Conservation (phyloP, 1,140 invertebrate genomes). For the Diuraphis noxia region DNA sequence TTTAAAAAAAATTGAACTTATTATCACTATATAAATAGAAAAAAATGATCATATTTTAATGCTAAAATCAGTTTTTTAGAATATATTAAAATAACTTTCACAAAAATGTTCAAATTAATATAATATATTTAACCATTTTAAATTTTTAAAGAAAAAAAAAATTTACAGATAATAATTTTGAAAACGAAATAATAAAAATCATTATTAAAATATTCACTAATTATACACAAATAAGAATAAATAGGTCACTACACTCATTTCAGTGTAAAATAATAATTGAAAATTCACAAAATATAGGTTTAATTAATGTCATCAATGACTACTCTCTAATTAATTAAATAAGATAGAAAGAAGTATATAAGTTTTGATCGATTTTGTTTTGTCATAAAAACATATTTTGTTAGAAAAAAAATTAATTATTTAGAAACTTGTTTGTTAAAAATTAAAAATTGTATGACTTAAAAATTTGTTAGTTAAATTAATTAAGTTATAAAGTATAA, state of each 20-base stretch:
- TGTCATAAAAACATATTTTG: not conserved
- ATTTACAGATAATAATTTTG: too few species aligned
- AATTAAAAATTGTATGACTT: not conserved
- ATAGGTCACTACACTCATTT: not conserved
- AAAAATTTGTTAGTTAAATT: not conserved
- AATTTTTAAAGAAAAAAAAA: not conserved
- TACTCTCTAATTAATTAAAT: not conserved
- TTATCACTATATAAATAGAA: not conserved
- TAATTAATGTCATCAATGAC: not conserved
- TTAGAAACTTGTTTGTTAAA: not conserved
- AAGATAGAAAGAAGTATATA: not conserved
- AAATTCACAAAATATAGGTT: not conserved
- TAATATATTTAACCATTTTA: not conserved
- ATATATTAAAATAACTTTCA: too few species aligned
- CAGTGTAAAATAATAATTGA: not conserved
- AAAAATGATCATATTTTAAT: too few species aligned
- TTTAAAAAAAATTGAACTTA: not conserved
- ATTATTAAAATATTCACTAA: not conserved
- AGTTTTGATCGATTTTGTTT: not conserved
- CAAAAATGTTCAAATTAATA: too few species aligned
- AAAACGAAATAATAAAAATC: not conserved
- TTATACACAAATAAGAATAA: not conserved
- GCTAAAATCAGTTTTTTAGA: too few species aligned
- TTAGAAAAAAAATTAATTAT: not conserved
- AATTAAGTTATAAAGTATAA: not conserved